Evolutionary conservation across 2,113 vertebrate species (phyloP), one percentile per base, ranked within the genome.

Genomic region (Girardinichthys multiradiatus): DNA sequence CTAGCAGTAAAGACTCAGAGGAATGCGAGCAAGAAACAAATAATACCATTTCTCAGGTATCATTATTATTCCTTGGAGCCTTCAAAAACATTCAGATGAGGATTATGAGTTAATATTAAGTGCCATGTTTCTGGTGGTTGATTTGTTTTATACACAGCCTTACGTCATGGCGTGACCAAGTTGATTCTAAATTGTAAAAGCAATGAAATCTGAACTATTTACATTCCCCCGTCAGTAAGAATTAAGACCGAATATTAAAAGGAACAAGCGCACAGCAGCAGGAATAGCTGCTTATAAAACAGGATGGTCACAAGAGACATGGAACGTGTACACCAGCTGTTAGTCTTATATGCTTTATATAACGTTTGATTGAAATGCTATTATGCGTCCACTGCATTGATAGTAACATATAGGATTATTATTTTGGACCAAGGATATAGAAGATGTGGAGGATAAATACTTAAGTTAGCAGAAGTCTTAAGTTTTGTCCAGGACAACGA

Each of bases 21-120:
- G 57, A 64, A 31, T 29, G 13, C 14, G 12, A 64, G n/a, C 61
- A 77, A 54, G 8, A 35, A 76, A 59, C 19, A 24, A 68, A 29
- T 59, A 67, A 59, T 42, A 37, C 48, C 28, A 39, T 51, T 76
- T 83, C 86, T 92, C 90, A 90, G 87, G 89, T 86, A 79, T 60
- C 73, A 45, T 11, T 66, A 6, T 29, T 70, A 60, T 74, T 86
- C 29, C 15, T 64, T 67, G 39, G 72, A 75, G 72, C 60, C 27
- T 83, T 76, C 61, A 66, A 68, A 71, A 57, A 72, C 71, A 39
- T 42, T 82, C 4, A 57, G 39, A 65, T 62, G 28, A 57, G 2
- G 37, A 61, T 30, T 21, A 42, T 28, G 24, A 39, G 7, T 30
- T 57, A 31, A 30, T 19, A 19, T 4, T 19, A 19, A 45, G 42